These are phyloP conservation scores for Hydropotes inermis DNA, from an alignment of 2,113 vertebrate species.

Conservation along the genomic window DNA sequence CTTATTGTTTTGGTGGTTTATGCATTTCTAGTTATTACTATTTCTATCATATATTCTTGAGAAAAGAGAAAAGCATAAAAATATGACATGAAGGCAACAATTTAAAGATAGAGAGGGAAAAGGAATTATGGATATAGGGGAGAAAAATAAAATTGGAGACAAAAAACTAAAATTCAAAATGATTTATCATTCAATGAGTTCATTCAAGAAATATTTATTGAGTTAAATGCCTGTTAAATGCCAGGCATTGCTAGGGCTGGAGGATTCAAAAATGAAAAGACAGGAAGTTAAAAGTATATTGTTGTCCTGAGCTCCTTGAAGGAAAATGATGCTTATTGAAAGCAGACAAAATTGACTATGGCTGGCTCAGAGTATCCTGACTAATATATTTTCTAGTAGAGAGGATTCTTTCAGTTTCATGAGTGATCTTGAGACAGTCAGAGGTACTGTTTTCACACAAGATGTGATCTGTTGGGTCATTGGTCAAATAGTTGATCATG, in stretches of 20 bases:
- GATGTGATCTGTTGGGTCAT: slow-evolving; percentile 34
- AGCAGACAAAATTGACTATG: background rate
- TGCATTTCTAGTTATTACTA: background rate
- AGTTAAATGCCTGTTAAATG: background rate
- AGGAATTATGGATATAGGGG: background rate
- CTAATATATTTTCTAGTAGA: background rate
- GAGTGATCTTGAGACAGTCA: background rate
- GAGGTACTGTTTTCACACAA: background rate
- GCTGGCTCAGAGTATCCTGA: background rate
- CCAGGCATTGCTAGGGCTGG: background rate
- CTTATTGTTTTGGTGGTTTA: background rate
- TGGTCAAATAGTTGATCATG: slow-evolving; percentile 55
- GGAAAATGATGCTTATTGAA: slow-evolving; percentile 19
- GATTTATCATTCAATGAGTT: background rate
- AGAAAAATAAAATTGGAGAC: background rate
- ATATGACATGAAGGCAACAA: background rate
- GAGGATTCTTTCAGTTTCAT: background rate
- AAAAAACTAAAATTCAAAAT: slow-evolving; percentile 11
- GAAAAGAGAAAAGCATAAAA: background rate
- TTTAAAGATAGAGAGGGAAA: background rate
- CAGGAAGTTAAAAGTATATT: slow-evolving; percentile 9
- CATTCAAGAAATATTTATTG: background rate
- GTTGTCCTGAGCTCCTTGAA: background rate
- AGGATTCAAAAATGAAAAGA: slow-evolving; percentile 4
- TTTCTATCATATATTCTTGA: background rate